Conservation (phyloP, 2,888 invertebrate species). For the Noctua janthina region DNA sequence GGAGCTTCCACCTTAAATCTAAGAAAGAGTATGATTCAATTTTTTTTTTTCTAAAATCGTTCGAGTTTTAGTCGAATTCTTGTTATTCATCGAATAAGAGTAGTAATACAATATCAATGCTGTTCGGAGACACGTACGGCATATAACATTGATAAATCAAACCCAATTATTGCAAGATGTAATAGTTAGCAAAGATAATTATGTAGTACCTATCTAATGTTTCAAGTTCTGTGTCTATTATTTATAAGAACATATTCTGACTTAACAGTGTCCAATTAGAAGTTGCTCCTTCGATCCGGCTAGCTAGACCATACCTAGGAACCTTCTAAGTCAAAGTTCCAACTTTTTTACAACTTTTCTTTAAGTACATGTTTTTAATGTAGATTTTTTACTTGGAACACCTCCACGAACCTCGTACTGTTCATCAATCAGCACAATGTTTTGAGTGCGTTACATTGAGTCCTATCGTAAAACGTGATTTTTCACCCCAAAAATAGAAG, state of each 20-base stretch:
- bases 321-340: too few species aligned
- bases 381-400: too few species aligned
- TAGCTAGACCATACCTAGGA: too few species aligned
- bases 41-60: background rate
- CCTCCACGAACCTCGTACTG: too few species aligned
- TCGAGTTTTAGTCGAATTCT: background rate
- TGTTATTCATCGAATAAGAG: background rate
- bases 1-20: too few species aligned
- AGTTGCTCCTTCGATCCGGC: slow-evolving; percentile 17
- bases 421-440: too few species aligned
- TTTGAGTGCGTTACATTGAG: too few species aligned
- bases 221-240: background rate
- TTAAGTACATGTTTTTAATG: too few species aligned
- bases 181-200: background rate
- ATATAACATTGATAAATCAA: slow-evolving; percentile 8
- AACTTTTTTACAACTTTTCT: too few species aligned
- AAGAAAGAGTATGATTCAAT: background rate
- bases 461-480: too few species aligned
- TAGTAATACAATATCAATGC: background rate
- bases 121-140: background rate
- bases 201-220: background rate
- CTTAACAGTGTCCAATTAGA: slow-evolving; percentile 8
- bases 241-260: background rate
- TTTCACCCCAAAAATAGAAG: too few species aligned
- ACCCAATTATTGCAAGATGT: slow-evolving; percentile 21